phyloP scores from a whole-genome alignment of 2,113 vertebrate genomes.

The Castor canadensis region DNA sequence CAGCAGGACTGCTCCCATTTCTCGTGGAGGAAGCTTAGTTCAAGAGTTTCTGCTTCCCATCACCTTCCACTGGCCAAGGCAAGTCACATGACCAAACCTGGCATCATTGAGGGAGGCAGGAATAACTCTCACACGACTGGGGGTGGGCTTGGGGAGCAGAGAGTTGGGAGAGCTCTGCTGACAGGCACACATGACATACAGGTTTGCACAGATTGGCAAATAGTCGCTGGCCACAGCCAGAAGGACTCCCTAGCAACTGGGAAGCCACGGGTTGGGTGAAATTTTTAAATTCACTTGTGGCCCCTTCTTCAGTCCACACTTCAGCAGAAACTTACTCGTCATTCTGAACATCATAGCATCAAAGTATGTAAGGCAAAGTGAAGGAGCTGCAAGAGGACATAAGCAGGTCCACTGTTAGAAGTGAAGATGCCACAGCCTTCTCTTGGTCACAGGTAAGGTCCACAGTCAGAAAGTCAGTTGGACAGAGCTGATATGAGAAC shows the following conservation, averaged over 20 bases:
- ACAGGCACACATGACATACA: accelerated
- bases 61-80: background rate
- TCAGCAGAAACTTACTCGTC: too few species aligned
- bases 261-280: accelerated
- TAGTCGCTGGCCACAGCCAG: too few species aligned
- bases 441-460: background rate
- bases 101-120: accelerated
- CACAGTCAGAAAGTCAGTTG: background rate
- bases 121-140: accelerated
- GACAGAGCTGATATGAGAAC: background rate
- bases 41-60: background rate
- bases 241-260: background rate
- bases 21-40: accelerated
- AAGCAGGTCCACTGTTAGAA: too few species aligned
- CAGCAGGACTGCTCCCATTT: background rate
- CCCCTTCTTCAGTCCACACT: background rate
- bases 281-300: accelerated
- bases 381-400: background rate
- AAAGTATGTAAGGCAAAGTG: background rate
- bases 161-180: accelerated
- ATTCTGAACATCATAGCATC: background rate
- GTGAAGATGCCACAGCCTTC: background rate
- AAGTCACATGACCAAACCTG: background rate
- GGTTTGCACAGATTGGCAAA: background rate
- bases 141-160: accelerated